These are phyloP conservation scores for Dioctria rufipes DNA, from an alignment of 2,888 invertebrate species.

Conservation along the genomic window DNA sequence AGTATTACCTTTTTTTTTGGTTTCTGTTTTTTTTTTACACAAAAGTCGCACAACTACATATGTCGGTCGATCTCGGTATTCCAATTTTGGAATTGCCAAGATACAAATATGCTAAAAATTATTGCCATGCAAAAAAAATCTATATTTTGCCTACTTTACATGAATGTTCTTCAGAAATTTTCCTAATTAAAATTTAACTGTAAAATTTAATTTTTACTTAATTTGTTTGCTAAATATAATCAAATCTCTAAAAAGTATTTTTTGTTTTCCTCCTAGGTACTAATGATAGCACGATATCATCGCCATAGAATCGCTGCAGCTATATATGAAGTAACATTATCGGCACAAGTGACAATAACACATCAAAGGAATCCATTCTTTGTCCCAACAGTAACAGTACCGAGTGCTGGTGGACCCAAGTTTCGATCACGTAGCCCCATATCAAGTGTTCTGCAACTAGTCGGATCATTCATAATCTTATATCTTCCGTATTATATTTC, in stretches of 20 bases:
- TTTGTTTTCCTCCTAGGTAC: constrained; percentile 69
- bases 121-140: too few relatives aligned
- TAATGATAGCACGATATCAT: constrained; percentile 81
- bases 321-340: constrained; percentile 87
- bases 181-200: too few relatives aligned
- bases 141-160: too few relatives aligned
- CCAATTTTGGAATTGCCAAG: too few relatives aligned
- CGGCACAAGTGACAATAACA: constrained; percentile 87
- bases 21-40: too few relatives aligned
- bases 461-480: constrained; percentile 80
- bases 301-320: constrained; percentile 88
- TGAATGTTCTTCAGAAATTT: too few relatives aligned
- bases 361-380: constrained; percentile 86
- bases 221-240: too few relatives aligned
- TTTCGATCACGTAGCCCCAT: constrained; percentile 75
- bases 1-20: too few relatives aligned
- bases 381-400: constrained; percentile 78
- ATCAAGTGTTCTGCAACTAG: constrained; percentile 80
- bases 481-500: constrained; percentile 84
- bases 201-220: too few relatives aligned
- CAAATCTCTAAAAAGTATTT: background rate
- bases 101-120: too few relatives aligned
- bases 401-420: constrained; percentile 72
- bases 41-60: too few relatives aligned
- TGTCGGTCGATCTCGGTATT: too few relatives aligned